phyloP scores from a whole-genome alignment of 2,888 invertebrate species.

The Ditylenchus weischeri region DNA sequence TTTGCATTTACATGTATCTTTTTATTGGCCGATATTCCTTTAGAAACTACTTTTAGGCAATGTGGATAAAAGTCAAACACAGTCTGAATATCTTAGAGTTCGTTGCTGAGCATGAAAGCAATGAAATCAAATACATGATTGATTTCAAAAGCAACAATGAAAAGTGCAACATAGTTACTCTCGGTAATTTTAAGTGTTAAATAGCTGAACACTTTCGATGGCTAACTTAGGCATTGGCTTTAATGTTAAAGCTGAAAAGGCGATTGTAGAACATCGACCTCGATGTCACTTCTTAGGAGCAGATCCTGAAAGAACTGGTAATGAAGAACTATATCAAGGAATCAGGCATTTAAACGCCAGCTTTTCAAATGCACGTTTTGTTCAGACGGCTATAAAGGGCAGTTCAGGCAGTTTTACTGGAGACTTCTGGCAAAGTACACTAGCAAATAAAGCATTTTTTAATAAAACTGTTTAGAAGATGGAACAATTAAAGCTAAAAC shows the following conservation, averaged over 20 bases:
- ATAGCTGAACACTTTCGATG: background rate
- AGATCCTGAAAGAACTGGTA: background rate
- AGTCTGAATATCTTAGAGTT: background rate
- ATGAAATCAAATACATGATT: background rate
- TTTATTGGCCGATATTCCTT: no score
- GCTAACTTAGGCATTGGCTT: background rate
- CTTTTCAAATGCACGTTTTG: background rate
- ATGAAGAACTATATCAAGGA: background rate
- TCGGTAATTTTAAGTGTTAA: background rate
- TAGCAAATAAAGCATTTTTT: no score
- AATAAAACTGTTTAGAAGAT: slow-evolving; percentile 2
- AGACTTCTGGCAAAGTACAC: slow-evolving; percentile 5
- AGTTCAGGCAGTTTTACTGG: background rate
- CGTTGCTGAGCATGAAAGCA: background rate
- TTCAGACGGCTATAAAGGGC: background rate
- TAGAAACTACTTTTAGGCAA: background rate
- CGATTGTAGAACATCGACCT: background rate
- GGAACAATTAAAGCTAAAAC: background rate
- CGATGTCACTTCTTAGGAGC: background rate
- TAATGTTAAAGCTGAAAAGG: background rate
- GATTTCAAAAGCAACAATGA: background rate
- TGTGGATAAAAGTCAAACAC: background rate
- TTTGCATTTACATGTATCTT: no score
- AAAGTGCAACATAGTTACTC: slow-evolving; percentile 1
- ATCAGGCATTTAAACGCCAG: no score